Percentiles rank a stretch among this genome's conserved stretches.
These are phyloP conservation scores for Erinaceus europaeus DNA, from an alignment of 2,113 vertebrate genomes.

Conservation along the genomic window DNA sequence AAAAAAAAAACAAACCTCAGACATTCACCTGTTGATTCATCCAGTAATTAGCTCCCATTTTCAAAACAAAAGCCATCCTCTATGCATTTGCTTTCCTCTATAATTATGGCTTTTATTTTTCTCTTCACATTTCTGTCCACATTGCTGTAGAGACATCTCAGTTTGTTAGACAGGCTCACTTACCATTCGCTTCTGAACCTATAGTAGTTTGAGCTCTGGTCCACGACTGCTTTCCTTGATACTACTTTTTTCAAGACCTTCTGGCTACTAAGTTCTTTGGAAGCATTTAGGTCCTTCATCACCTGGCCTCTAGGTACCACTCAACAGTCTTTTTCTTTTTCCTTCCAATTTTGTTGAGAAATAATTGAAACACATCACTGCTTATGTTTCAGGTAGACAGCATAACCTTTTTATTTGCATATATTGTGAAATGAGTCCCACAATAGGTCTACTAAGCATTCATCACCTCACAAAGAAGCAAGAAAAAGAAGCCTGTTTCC, in stretches of 20 bases:
- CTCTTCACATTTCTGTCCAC: background rate
- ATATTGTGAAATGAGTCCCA: background rate
- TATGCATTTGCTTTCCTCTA: background rate
- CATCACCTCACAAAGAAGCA: background rate
- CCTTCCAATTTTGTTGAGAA: background rate
- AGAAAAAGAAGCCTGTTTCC: background rate
- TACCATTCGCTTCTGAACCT: background rate
- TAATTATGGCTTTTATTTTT: background rate
- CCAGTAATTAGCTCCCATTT: background rate
- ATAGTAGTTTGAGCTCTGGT: background rate
- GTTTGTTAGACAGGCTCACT: background rate
- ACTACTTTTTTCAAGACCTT: background rate
- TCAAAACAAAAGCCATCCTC: background rate
- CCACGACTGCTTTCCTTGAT: background rate
- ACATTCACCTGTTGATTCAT: background rate
- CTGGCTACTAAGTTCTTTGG: background rate
- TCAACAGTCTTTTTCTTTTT: background rate
- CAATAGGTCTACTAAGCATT: background rate
- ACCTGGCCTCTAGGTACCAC: background rate
- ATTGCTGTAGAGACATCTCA: background rate
- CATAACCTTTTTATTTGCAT: background rate
- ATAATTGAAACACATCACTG: background rate
- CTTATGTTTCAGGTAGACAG: background rate
- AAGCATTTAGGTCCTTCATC: background rate
- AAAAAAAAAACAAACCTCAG: background rate